Evolutionary conservation across 2,797 vertebrate genomes (phyloP).

Genomic region (Thripadectes ignobilis): DNA sequence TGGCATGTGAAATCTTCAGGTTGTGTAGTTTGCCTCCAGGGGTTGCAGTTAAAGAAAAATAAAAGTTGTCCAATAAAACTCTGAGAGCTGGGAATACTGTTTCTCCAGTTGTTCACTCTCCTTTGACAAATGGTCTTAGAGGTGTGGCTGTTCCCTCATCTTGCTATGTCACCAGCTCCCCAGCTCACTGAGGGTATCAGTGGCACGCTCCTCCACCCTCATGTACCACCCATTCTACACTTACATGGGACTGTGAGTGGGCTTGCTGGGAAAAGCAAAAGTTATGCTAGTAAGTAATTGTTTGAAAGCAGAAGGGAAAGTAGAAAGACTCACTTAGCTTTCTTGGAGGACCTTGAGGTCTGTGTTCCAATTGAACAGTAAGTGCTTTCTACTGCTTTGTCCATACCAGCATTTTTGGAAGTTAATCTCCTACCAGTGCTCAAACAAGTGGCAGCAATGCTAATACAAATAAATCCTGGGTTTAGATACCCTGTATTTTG

Average conservation of each 20-base stretch:
- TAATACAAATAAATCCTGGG: neutral
- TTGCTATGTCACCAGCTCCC: neutral
- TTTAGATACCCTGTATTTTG: neutral
- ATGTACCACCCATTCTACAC: accelerated
- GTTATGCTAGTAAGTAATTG: neutral
- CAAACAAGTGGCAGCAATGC: neutral
- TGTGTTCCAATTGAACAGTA: neutral
- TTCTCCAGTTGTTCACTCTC: neutral
- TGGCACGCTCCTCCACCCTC: accelerated
- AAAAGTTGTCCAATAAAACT: neutral
- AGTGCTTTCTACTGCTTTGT: neutral
- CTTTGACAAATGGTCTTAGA: neutral
- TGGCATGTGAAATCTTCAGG: neutral
- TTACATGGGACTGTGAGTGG: neutral
- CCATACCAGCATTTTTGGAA: neutral
- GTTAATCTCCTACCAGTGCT: neutral
- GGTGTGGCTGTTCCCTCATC: neutral
- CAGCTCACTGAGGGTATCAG: neutral
- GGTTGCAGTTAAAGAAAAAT: neutral
- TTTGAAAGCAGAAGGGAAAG: neutral
- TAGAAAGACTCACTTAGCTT: neutral
- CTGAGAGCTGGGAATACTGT: neutral
- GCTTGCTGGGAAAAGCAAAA: neutral
- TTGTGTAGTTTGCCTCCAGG: neutral
- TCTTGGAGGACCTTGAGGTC: neutral